A percentile compares a stretch with the other conserved stretches of the same genome.
Evolutionary conservation across 2,888 invertebrate genomes (phyloP).

Genomic region (Galeruca laticollis): DNA sequence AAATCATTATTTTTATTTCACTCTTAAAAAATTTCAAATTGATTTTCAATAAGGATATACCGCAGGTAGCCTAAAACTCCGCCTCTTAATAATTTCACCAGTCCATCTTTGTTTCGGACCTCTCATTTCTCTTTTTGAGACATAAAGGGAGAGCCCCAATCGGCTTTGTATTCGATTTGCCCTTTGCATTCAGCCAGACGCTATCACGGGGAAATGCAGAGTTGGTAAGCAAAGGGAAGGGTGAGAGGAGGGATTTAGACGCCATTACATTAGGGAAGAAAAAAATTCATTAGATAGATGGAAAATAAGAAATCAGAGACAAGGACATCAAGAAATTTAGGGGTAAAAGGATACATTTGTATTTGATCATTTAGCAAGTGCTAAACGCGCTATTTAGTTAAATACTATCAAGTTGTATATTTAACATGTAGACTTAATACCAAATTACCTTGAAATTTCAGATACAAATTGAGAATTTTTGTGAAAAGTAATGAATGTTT

Average conservation of each 20-base stretch:
- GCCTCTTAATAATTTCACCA: neutral
- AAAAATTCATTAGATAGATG: conserved; percentile 13
- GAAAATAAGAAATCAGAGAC: neutral
- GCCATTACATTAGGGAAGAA: conserved; percentile 15
- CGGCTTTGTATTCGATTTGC: conserved; percentile 33
- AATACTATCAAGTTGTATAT: too few relatives aligned
- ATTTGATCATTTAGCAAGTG: too few relatives aligned
- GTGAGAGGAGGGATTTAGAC: conserved; percentile 18
- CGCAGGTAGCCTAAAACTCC: neutral
- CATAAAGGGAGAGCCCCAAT: conserved; percentile 28
- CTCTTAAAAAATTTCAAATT: too few relatives aligned
- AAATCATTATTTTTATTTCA: too few relatives aligned
- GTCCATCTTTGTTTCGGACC: conserved; percentile 17
- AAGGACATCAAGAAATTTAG: neutral
- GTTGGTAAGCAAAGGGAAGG: conserved; percentile 12
- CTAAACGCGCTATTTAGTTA: too few relatives aligned
- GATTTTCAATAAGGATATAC: neutral
- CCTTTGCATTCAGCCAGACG: conserved; percentile 25
- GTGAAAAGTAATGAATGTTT: too few relatives aligned
- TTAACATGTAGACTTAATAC: too few relatives aligned
- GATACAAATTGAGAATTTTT: too few relatives aligned
- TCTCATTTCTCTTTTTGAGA: conserved; percentile 40
- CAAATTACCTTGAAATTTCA: too few relatives aligned
- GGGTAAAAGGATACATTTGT: neutral
- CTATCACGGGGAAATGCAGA: conserved; percentile 16